phyloP scores from a whole-genome alignment of 1,140 invertebrate species.

The Temnothorax curvispinosus region DNA sequence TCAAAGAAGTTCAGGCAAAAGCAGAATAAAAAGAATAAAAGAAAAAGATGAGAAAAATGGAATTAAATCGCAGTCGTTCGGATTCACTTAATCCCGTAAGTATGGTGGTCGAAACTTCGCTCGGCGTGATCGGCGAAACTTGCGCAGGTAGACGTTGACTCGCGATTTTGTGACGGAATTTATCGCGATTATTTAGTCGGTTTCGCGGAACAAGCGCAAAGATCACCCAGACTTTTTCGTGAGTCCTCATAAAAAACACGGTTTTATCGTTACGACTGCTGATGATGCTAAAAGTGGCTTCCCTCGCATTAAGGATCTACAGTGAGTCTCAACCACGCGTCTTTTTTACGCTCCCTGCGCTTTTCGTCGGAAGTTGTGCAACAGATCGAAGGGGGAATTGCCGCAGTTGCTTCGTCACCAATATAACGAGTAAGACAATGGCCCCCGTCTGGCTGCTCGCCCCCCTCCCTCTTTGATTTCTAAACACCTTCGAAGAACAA shows the following conservation, averaged over 20 bases:
- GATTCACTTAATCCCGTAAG: not conserved
- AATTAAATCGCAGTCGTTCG: constrained; percentile 42
- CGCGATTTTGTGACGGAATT: constrained; percentile 37
- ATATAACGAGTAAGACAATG: constrained; percentile 66
- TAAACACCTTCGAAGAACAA: constrained; percentile 72
- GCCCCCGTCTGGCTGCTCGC: constrained; percentile 60
- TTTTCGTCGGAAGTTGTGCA: constrained; percentile 49
- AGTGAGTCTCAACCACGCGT: constrained; percentile 38
- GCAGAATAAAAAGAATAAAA: not conserved
- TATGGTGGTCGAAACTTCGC: not conserved
- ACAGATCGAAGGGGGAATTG: constrained; percentile 60
- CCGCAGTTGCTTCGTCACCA: constrained; percentile 67
- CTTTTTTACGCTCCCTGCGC: not conserved
- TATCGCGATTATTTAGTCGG: constrained; percentile 29
- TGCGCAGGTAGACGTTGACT: not conserved
- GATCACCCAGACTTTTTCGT: constrained; percentile 14
- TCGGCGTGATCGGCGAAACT: not conserved
- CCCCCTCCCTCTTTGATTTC: constrained; percentile 69
- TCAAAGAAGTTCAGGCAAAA: not conserved
- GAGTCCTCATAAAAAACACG: constrained; percentile 45
- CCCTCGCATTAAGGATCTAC: constrained; percentile 30
- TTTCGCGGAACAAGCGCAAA: constrained; percentile 16
- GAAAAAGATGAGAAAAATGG: not conserved
- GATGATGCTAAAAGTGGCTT: constrained; percentile 45
- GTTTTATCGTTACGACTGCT: constrained; percentile 59